Percentiles rank a stretch among this genome's conserved stretches.
phyloP scores from a whole-genome alignment of 2,797 vertebrate species.

The Gymnoscopelus microlampas region DNA sequence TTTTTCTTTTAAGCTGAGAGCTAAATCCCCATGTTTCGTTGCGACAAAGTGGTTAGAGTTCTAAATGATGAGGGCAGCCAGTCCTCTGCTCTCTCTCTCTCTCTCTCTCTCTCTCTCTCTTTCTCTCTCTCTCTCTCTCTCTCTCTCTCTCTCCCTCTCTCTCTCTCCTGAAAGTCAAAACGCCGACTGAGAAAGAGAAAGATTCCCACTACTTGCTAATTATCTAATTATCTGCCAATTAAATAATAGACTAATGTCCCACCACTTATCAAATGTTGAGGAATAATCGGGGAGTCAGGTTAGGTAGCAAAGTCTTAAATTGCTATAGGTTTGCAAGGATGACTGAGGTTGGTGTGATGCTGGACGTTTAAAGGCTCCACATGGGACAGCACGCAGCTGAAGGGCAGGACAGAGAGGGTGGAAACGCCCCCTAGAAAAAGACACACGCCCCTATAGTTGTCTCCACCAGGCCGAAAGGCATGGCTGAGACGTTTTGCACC shows the following conservation, averaged over 20 bases:
- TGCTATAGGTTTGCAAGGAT: not conserved
- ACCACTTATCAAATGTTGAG: too few species aligned
- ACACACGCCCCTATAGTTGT: too few species aligned
- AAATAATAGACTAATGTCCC: not conserved
- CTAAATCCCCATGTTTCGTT: too few species aligned
- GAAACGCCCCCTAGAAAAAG: too few species aligned
- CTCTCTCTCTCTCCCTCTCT: conserved; percentile 1
- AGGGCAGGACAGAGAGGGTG: too few species aligned
- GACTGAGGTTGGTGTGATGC: not conserved
- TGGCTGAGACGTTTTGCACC: too few species aligned
- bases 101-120: too few species aligned
- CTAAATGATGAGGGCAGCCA: conserved; percentile 33
- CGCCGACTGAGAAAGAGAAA: conserved; percentile 5
- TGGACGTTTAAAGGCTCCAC: not conserved
- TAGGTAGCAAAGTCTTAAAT: not conserved
- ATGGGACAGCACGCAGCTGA: not conserved
- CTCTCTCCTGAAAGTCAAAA: conserved; percentile 14
- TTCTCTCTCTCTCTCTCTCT: not conserved
- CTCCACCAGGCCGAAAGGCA: too few species aligned
- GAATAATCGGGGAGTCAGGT: not conserved
- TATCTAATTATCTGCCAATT: not conserved
- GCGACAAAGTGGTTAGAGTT: too few species aligned
- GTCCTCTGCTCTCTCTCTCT: conserved; percentile 4
- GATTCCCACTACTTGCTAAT: not conserved
- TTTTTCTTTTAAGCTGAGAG: too few species aligned